Base-by-base conservation (phyloP, 2,888 invertebrate species). In the Lamproptera curius region DNA sequence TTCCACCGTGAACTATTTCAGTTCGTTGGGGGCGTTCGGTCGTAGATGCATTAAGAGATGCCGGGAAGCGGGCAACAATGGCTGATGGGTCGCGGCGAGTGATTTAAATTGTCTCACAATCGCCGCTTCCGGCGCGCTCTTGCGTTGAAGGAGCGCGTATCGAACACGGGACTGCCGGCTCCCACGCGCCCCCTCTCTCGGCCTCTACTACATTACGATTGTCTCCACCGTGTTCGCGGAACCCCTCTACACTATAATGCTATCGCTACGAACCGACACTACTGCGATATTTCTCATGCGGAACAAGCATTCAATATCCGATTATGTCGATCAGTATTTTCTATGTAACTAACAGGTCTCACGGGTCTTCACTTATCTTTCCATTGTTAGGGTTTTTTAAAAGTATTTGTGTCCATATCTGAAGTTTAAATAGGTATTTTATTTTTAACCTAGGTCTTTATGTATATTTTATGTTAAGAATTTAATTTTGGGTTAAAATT, bases 81-180 rank as follows among this genome's bases (percentile, higher is more conserved):
- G 64, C 56, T 64, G 69, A 70, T 69, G 65, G 70, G 64, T 65
- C 63, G 57, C 62, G 57, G 65, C 65, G 75, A 74, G 62, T 73
- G 74, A 72, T 76, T 81, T 71, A 79, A 84, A 84, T 83, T 82
- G 83, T 79, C 76, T 78, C 76, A 71, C 83, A 84, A 81, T 83
- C 78, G 68, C 55, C 54, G 67, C 65, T 82, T 85, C 85, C 85
- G 83, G 71, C 59, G 67, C 51, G 53, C 52, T 55, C 54, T 53
- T 60, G 58, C 64, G 60, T 56, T 62, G 68, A 67, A 70, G 72
- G 67, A 57, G 57, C 60, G 63, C 57, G 57, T 54, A 57, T 55
- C 58, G 59, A 51, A 49, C 3, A 5, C 55, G 56, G 54, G 59
- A 23, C 37, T 14, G 52, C 6, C 52, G 55, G 57, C 62, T 58